phyloP scores from a whole-genome alignment of 2,113 vertebrate species.

The Prunella himalayana region DNA sequence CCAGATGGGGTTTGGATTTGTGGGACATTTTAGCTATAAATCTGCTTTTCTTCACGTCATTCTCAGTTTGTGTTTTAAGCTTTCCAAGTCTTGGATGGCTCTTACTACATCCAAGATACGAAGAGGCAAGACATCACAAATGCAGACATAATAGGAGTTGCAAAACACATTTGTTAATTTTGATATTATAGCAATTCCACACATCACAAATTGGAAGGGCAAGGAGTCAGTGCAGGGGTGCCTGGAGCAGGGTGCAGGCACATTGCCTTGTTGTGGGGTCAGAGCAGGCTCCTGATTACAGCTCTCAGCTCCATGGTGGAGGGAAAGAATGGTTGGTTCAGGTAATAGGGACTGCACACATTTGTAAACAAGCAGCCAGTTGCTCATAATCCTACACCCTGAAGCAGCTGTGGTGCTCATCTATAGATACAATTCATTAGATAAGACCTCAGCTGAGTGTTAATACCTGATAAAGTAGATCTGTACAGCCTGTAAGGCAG shows the following conservation, averaged over 20 bases:
- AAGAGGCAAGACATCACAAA: not conserved
- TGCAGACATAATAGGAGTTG: not conserved
- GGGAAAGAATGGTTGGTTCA: not conserved
- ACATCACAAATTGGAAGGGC: not conserved
- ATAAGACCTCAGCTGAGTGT: not conserved
- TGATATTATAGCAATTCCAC: fast-evolving
- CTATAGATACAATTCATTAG: not conserved
- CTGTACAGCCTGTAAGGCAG: not conserved
- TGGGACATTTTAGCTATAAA: not conserved
- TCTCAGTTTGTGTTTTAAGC: not conserved
- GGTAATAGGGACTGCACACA: not conserved
- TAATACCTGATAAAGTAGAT: not conserved
- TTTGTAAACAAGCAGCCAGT: not conserved
- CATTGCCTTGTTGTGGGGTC: not conserved
- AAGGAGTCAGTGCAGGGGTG: not conserved
- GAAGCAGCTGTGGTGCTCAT: not conserved
- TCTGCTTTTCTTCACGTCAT: not conserved
- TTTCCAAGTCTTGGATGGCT: not conserved
- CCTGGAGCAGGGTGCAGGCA: not conserved
- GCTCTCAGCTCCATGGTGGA: not conserved
- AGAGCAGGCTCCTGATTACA: not conserved
- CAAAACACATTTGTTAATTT: not conserved
- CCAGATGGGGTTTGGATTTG: not conserved
- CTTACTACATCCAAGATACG: not conserved
- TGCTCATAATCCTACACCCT: not conserved